Base-by-base conservation (phyloP, 2,888 invertebrate genomes). In the Plagiodera versicolora region DNA sequence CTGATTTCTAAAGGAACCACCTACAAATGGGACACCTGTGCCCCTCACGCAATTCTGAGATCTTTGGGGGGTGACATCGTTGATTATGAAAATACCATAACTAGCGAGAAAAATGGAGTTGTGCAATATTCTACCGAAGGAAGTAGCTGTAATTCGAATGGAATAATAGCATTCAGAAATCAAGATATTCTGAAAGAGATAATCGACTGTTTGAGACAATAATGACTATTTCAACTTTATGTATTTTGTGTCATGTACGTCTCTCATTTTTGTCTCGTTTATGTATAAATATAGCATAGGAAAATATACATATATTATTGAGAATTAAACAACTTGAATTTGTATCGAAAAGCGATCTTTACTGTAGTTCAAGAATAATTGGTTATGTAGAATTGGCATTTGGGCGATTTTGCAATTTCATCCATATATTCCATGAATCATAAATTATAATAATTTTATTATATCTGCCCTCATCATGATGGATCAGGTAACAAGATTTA, bases 11-110 rank as follows among this genome's bases (percentile, higher is more conserved):
- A 89, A 77, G 85, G 85, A 19, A 89, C 92, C 1, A 95, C 94
- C 10, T 96, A 87, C 75, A 87, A 88, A 61, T 97, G 96, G 96
- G 97, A 97, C 74, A 92, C 94, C 0, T 96, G 96, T 79, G 95
- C 88, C 0, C 93, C 94, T 0, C 95, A 97, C 73, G 91, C 94
- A 0, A 87, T 97, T 57, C 79, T 97, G 1, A 83, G 83, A 64
- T 86, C 94, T 0, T 79, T 87, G n/a, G 91, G 91, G n/a, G 96
- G 96, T 1, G 89, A 91, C 69, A 77, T 89, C 18, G 61, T 78
- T 2, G 61, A 69, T 30, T 78, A 68, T 64, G 59, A 68, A 24
- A 66, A 69, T 16, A 69, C 64, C 5, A 24, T 69, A 17, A 35
- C 59, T 39, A 57, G 67, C 35, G 56, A 67, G 47, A 60, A 63